phyloP scores from a whole-genome alignment of 2,797 vertebrate genomes.

The Calcarius lapponicus region DNA sequence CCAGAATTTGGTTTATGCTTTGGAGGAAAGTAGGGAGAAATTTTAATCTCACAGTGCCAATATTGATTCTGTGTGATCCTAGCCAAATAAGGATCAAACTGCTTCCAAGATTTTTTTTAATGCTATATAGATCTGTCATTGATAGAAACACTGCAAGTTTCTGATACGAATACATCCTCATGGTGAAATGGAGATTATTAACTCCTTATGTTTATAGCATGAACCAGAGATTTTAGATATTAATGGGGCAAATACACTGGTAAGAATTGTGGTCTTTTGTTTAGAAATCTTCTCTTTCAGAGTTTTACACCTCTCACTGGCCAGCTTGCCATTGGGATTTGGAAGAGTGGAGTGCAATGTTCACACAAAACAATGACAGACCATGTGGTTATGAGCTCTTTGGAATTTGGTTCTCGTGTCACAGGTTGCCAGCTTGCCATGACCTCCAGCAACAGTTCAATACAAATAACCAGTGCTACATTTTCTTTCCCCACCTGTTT shows the following conservation, averaged over 20 bases:
- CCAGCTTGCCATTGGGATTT: not conserved
- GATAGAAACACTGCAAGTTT: not conserved
- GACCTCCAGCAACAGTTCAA: not conserved
- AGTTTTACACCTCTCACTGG: not conserved
- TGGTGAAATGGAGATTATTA: not conserved
- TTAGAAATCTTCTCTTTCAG: not conserved
- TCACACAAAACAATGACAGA: not conserved
- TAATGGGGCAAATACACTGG: not conserved
- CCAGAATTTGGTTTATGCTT: not conserved
- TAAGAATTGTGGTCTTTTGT: not conserved
- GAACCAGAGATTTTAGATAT: not conserved
- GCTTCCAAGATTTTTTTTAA: not conserved
- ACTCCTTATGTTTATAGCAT: not conserved
- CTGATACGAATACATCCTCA: not conserved
- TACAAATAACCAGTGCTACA: not conserved
- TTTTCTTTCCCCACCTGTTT: not conserved
- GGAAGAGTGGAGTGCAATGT: not conserved
- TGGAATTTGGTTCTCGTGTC: not conserved
- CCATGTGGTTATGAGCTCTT: not conserved
- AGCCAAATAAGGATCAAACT: not conserved
- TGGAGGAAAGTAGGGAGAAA: not conserved
- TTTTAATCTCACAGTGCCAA: not conserved
- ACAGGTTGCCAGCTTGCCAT: not conserved
- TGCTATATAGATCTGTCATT: not conserved
- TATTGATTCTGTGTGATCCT: not conserved